Evolutionary conservation across 2,797 vertebrate species (phyloP).

Genomic region (Allobates femoralis): DNA sequence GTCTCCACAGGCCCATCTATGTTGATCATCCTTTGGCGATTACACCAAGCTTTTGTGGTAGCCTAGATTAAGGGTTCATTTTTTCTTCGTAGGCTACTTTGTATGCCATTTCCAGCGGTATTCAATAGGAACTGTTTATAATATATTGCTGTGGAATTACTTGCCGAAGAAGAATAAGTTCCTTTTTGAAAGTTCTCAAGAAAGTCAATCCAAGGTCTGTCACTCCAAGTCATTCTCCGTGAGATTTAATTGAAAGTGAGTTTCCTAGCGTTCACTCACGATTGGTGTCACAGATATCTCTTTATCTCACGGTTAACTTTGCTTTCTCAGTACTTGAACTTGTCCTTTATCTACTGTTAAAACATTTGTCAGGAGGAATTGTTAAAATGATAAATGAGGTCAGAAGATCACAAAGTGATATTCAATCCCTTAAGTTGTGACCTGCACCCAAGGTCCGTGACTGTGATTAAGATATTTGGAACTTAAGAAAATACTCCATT

Average conservation of each 20-base stretch:
- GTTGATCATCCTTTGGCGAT: too few species aligned
- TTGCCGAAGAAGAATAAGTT: background rate
- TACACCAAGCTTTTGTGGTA: too few species aligned
- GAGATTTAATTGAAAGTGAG: conserved; percentile 18
- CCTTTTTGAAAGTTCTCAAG: background rate
- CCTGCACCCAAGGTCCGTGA: conserved; percentile 39
- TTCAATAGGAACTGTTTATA: too few species aligned
- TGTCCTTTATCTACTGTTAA: conserved; percentile 63
- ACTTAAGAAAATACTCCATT: conserved; percentile 7
- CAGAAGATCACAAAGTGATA: conserved; percentile 54
- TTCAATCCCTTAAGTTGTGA: conserved; percentile 63
- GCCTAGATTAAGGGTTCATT: too few species aligned
- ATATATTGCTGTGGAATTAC: background rate
- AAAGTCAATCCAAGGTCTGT: conserved; percentile 25
- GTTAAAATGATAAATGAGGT: conserved; percentile 65
- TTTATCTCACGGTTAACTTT: conserved; percentile 50
- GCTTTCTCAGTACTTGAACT: conserved; percentile 57
- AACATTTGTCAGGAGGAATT: conserved; percentile 66
- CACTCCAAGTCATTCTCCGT: conserved; percentile 6
- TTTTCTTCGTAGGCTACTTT: too few species aligned
- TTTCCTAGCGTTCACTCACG: conserved; percentile 16
- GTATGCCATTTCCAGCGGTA: too few species aligned
- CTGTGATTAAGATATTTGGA: conserved; percentile 55
- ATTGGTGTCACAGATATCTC: conserved; percentile 12
- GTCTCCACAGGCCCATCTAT: too few species aligned